Base-by-base conservation (phyloP, 2,888 invertebrate species). In the Cantharis rustica region DNA sequence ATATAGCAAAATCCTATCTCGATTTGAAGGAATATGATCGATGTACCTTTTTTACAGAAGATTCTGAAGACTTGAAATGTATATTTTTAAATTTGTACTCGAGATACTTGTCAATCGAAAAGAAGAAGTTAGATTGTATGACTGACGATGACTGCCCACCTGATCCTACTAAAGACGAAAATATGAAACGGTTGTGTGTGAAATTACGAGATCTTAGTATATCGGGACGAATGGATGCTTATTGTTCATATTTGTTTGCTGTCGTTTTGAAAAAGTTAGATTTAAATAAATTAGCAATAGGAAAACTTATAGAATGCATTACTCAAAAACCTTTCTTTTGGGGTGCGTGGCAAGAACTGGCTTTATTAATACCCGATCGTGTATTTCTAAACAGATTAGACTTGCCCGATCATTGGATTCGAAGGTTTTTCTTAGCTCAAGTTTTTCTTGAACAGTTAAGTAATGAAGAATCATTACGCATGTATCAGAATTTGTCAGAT, bases 271-370 rank as follows among this genome's bases (percentile, higher is more conserved):
- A 96, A 84, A 96, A 96, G 85, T 88, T 98, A 72, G 96, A 97
- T 84, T 89, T 98, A 13, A 90, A 92, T 69, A 91, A 91, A 78
- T 92, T 95, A 83, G 97, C 98, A 0, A 92, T 93, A 20, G 93
- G 94, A 80, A 91, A 95, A 69, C 90, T 99, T 63, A 91, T 95
- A 16, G 93, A 95, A 84, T 92, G 98, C 0, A 92, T 97, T 11
- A 92, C 93, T 76, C 90, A 92, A 63, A 93, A 94, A 73, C 98
- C 98, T 0, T 92, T 96, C 84, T 92, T 98, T 77, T 99, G 99
- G 99, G 94, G 96, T 63, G 95, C 98, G 0, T 99, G 99, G 96
- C 90, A 96, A 47, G 98, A 98, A 87, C 89, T 99, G 13, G 95
- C 97, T 0, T 92, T 94, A 10, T 89, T 99, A 1, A 93, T 98